Evolutionary conservation across 2,113 vertebrate genomes (phyloP), one percentile per base, ranked within the genome.

Genomic region (Anguilla rostrata): DNA sequence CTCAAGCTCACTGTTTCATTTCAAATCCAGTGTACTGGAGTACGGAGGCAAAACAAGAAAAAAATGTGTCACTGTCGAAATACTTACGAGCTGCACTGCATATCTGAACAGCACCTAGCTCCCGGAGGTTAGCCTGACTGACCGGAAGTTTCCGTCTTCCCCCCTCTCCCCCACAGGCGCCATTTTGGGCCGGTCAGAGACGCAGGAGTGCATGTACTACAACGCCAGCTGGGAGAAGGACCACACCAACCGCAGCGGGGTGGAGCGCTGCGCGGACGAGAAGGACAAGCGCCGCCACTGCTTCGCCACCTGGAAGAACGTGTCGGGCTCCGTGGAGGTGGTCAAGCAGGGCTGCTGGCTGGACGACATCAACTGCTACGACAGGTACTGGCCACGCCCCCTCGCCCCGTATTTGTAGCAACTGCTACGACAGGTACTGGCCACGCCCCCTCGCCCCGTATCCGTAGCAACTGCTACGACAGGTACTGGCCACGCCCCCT

Each of bases 261-360:
- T 97, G 81, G 98, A 99, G 87, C 93, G 92, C 0, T 99, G 98
- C 91, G 95, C 95, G 0, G 98, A 97, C 41, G 98, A 99, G 57
- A 97, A 97, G 88, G 98, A 99, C 94, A 99, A 99, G 93, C 95
- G 98, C 3, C 87, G 94, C 75, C 98, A 99, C 94, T 99, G 98
- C 91, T 99, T 99, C 91, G 98, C 98, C 91, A 98, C 98, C 0
- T 99, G 98, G 98, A 99, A 98, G 94, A 99, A 99, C 88, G 95
- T 95, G 91, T 99, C 98, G 7, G 98, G 98, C 71, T 94, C 94
- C 39, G 95, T 99, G 91, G 97, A 99, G 94, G 95, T 99, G 4
- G 97, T 99, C 82, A 99, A 98, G 92, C 97, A 99, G 91, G 98
- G 98, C 84, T 99, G 98, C 95, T 99, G 98, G 98, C 95, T 99